Conservation (phyloP, 2,113 vertebrate species). For the Paramormyrops kingsleyae region DNA sequence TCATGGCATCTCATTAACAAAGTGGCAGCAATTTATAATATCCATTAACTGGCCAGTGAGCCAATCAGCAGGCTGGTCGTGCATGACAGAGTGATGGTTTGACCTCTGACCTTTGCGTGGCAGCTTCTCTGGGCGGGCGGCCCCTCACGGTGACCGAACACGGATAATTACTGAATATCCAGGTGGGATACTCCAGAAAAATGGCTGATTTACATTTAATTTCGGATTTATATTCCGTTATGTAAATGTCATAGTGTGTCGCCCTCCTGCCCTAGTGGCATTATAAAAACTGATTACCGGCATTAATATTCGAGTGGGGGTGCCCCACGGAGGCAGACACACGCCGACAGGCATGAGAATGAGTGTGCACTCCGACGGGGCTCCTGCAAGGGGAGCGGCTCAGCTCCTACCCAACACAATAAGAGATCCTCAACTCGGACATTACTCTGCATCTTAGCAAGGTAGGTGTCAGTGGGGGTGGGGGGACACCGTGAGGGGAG, state of each 20-base stretch:
- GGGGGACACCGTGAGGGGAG: not conserved
- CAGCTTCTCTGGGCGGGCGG: constrained; percentile 19
- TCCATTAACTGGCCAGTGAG: not conserved
- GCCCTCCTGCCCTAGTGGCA: constrained; percentile 56
- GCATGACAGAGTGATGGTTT: not conserved
- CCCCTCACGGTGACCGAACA: constrained; percentile 9
- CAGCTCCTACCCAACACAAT: not conserved
- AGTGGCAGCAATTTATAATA: not conserved
- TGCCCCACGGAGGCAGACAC: constrained; percentile 37
- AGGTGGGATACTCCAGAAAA: constrained; percentile 47
- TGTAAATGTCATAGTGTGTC: constrained; percentile 68
- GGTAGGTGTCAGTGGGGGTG: not conserved
- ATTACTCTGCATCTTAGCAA: not conserved
- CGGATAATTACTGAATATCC: constrained; percentile 40
- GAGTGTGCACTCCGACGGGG: not conserved
- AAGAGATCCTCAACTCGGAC: not conserved
- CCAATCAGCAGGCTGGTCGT: constrained; percentile 3
- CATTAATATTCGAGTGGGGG: constrained; percentile 61
- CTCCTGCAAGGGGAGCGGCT: too few relatives aligned
- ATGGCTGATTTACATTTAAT: constrained; percentile 51
- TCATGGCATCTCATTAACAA: not conserved
- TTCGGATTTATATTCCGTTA: constrained; percentile 65
- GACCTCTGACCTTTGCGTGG: constrained; percentile 17
- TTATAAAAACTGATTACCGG: constrained; percentile 66
- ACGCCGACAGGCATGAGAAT: constrained; percentile 11